Conservation (phyloP, 2,113 vertebrate genomes). For the Candoia aspera region DNA sequence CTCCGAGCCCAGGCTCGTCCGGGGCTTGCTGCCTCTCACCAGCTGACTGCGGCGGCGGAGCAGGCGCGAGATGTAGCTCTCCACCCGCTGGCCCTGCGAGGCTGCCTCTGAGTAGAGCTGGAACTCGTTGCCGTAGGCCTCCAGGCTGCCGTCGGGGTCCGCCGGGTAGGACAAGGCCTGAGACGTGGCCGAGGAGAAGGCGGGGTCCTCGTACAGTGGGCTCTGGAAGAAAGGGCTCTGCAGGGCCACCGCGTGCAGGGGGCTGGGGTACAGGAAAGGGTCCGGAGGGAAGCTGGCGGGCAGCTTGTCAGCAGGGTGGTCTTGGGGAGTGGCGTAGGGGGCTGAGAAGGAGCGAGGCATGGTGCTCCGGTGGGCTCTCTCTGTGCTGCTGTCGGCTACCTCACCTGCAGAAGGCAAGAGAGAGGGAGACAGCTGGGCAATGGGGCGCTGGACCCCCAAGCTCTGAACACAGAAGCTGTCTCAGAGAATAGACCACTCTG, state of each 20-base stretch:
- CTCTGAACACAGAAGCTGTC: not conserved
- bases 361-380: constrained; percentile 49
- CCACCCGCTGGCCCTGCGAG: constrained; percentile 72
- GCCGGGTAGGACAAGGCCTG: constrained; percentile 52
- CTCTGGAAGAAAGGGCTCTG: constrained; percentile 58
- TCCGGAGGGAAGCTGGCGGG: constrained; percentile 57
- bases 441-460: not conserved
- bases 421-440: not conserved
- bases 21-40: constrained; percentile 75
- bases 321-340: constrained; percentile 74
- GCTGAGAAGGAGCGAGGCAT: constrained; percentile 86
- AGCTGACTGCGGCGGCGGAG: constrained; percentile 76
- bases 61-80: constrained; percentile 83
- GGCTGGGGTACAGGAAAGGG: constrained; percentile 69
- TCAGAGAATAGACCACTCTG: not conserved
- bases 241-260: constrained; percentile 67
- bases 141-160: constrained; percentile 40
- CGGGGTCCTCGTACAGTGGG: constrained; percentile 8
- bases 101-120: constrained; percentile 67
- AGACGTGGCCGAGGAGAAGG: not conserved
- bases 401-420: constrained; percentile 54
- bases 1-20: constrained; percentile 75
- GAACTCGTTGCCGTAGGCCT: constrained; percentile 34
- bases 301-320: constrained; percentile 68
- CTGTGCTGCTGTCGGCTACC: constrained; percentile 61